These are phyloP conservation scores for Phorcus lineatus DNA, from an alignment of 2,888 invertebrate genomes.

Conservation along the genomic window DNA sequence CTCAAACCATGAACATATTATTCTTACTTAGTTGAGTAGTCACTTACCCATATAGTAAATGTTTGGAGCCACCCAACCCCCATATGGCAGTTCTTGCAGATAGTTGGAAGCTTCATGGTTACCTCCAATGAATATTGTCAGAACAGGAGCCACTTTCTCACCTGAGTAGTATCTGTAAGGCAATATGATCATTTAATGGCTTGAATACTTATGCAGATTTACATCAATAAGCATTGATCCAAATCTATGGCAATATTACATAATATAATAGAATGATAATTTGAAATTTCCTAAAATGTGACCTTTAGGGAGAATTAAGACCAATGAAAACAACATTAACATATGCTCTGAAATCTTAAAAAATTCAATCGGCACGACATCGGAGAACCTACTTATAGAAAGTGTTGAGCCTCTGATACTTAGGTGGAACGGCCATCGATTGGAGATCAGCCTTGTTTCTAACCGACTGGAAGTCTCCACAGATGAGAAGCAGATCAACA, in stretches of 20 bases:
- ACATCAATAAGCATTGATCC: no score
- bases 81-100: constrained; percentile 93
- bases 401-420: constrained; percentile 90
- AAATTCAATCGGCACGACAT: no score
- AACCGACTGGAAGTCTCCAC: constrained; percentile 98
- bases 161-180: constrained; percentile 91
- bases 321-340: no score
- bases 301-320: no score
- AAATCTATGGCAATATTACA: no score
- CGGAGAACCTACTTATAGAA: constrained; percentile 87
- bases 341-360: no score
- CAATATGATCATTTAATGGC: neutral
- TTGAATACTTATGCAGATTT: no score
- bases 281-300: no score
- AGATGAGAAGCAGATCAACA: constrained; percentile 94
- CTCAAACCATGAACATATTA: no score
- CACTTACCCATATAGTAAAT: constrained; percentile 90
- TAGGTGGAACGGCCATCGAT: constrained; percentile 96
- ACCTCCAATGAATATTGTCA: constrained; percentile 97
- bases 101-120: constrained; percentile 99
- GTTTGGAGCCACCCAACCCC: constrained; percentile 99
- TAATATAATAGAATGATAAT: no score
- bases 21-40: constrained; percentile 58
- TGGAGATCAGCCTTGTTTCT: constrained; percentile 90
- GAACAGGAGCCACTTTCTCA: constrained; percentile 89